phyloP scores from a whole-genome alignment of 2,888 invertebrate species.

The Graphium colonna region DNA sequence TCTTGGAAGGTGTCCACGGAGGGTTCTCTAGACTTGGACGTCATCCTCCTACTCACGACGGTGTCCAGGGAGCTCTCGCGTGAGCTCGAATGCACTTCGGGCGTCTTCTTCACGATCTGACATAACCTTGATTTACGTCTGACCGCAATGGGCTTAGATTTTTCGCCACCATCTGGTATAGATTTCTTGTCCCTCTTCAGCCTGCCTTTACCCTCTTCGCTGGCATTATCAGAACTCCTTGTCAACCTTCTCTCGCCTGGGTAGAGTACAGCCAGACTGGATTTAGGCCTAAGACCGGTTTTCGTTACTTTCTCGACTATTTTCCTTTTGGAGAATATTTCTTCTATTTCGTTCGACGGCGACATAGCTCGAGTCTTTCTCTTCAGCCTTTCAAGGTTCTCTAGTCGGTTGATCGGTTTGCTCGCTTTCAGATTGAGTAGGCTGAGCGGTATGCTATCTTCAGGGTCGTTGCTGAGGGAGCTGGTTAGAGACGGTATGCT shows the following conservation, averaged over 20 bases:
- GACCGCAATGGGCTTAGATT: conserved; percentile 44
- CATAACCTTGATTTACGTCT: conserved; percentile 70
- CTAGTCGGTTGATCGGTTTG: conserved; percentile 50
- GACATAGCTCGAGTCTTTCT: conserved; percentile 79
- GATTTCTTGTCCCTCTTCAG: conserved; percentile 55
- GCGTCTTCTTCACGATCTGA: conserved; percentile 54
- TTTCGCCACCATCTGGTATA: conserved; percentile 36
- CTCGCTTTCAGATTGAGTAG: conserved; percentile 67
- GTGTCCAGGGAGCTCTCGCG: conserved; percentile 73
- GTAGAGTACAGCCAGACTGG: conserved; percentile 66
- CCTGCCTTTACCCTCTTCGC: conserved; percentile 53
- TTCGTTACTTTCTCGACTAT: conserved; percentile 57
- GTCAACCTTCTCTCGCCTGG: conserved; percentile 65
- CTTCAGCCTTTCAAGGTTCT: conserved; percentile 69
- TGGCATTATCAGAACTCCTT: conserved; percentile 60
- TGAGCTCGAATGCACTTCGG: conserved; percentile 66
- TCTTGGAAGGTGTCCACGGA: conserved; percentile 65
- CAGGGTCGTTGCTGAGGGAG: conserved; percentile 75
- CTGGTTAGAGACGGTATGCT: conserved; percentile 76
- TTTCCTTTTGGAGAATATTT: conserved; percentile 70
- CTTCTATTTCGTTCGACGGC: conserved; percentile 81
- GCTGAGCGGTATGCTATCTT: conserved; percentile 79
- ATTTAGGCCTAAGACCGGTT: conserved; percentile 62
- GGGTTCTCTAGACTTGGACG: conserved; percentile 64
- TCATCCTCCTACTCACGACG: conserved; percentile 54